Base-by-base conservation (phyloP, 2,797 vertebrate genomes). In the Falco rusticolus region DNA sequence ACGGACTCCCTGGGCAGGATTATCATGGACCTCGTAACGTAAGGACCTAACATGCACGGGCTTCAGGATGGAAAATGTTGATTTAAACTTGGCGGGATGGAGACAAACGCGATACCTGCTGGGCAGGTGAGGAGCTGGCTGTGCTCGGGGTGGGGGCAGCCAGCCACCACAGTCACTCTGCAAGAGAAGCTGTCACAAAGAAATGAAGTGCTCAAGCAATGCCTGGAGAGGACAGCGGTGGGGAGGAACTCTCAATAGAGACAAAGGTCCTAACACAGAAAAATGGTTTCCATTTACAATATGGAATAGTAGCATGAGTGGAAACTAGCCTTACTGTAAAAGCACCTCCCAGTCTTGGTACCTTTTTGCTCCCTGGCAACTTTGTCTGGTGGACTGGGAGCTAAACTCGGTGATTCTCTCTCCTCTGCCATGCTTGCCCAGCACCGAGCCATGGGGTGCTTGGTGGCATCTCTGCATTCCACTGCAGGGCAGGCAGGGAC, bases 11-110 rank as follows among this genome's bases (percentile, higher is more conserved):
- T 1, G 2, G 56, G 51, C n/a, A 29, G 50, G 25, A 45, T 65
- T 25, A 25, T 45, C 45, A 59, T 1, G 3, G 47, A 21, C 31
- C 24, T 21, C 0, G 5, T 16, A n/a, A 64, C 0, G 1, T 8
- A 28, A 0, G 1, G 37, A 39, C 33, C 43, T 45, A 9, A 45
- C 0, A 10, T 2, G 14, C 63, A 21, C 0, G 3, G 68, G 16
- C 11, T n/a, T 18, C 16, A 4, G 56, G 57, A 45, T 14, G 43
- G 37, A 50, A 69, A 69, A 22, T 1, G 5, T 5, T 31, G 45
- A 11, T 50, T 31, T 17, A 39, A 39, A 13, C 16, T 15, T 22
- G 22, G 19, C 56, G 45, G 63, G 63, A 37, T 15, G 34, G 43
- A n/a, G 61, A 21, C 24, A 29, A 13, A 4, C 5, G 31, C 7